Evolutionary conservation across 2,113 vertebrate species (phyloP), one percentile per base, ranked within the genome.

Genomic region (Baryphthengus martii): DNA sequence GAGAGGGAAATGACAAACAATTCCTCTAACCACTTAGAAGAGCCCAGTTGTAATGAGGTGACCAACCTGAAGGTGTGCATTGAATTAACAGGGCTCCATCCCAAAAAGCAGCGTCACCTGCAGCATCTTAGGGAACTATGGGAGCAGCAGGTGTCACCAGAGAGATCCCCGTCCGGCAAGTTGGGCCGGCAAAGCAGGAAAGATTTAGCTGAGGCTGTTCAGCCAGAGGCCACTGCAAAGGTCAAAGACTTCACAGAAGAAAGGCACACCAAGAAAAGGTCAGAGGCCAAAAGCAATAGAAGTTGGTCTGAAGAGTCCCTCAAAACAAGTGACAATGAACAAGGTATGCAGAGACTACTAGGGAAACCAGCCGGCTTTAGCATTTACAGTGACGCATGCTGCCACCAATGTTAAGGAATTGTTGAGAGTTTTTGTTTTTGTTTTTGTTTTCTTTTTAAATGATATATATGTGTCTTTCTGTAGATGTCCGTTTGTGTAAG

Each of bases 31-130:
- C 98, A 98, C 81, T 98, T 98, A 96, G 99, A 99, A 95, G 99
- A 98, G 92, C 97, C 98, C 97, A 98, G 97, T 98, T 98, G 97
- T 98, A 98, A 97, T 98, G 98, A 99, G 97, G 99, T 99, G 97
- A 98, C 99, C 96, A 99, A 99, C 98, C 99, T 99, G 97, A 99
- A 99, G 97, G 99, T 99, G 97, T 99, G 99, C 98, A 99, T 99
- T 95, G 99, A 99, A 98, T 98, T 99, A 97, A 99, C 99, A 96
- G 99, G 99, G 85, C 98, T 99, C 97, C 98, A 99, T 95, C 99
- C 99, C 95, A 99, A 99, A 98, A 99, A 99, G 95, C 99, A 99
- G 96, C 92, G 97, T 96, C 96, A 99, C 98, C 95, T 99, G 98
- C 95, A 98, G 97, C 98, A 99, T 96, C 98, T 98, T 97, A 98